These are phyloP conservation scores for Conus betulinus DNA, from an alignment of 1,140 invertebrate species.

Conservation along the genomic window DNA sequence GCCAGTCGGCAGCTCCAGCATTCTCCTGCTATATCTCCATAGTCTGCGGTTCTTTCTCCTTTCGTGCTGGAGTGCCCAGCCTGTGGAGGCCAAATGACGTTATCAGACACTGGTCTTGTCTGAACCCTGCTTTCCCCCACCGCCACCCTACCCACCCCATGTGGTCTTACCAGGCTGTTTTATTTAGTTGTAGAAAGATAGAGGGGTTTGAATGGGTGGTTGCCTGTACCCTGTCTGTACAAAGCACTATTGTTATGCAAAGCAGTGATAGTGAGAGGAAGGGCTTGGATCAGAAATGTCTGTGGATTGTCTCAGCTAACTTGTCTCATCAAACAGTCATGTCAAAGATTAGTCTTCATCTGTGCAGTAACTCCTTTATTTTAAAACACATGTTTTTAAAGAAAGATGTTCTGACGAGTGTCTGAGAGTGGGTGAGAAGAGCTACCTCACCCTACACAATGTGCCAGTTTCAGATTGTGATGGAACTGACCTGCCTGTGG, in stretches of 20 bases:
- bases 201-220: no score
- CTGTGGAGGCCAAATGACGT: background rate
- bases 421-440: conserved; percentile 10
- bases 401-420: background rate
- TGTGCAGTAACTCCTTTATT: background rate
- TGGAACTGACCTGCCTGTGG: conserved; percentile 1
- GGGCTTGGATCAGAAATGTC: no score
- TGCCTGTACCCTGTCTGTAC: no score
- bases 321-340: background rate
- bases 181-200: no score
- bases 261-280: no score
- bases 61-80: background rate
- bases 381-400: no score
- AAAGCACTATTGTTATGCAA: no score
- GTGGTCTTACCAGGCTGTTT: no score
- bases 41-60: background rate
- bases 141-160: no score
- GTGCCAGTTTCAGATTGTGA: background rate
- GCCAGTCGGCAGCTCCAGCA: background rate
- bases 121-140: no score
- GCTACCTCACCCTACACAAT: conserved; percentile 7
- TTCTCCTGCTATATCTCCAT: background rate
- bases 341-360: background rate
- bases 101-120: no score
- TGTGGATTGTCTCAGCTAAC: conserved; percentile 4